Percentiles rank a stretch among this genome's conserved stretches.
Evolutionary conservation across 2,113 vertebrate species (phyloP).

Genomic region (Petrocephalus zakoni): DNA sequence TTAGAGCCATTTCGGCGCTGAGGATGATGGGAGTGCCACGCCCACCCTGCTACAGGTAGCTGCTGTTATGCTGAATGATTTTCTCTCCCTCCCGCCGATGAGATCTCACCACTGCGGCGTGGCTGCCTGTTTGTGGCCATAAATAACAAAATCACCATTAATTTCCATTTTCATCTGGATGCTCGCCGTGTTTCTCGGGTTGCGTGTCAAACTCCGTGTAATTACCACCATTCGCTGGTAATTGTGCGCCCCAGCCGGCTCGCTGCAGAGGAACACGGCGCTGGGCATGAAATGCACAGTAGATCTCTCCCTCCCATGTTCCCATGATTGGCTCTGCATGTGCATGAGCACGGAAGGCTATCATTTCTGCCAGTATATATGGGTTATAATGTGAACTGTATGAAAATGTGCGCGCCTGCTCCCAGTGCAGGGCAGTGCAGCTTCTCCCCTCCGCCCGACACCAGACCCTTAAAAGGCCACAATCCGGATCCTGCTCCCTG

Average conservation of each 20-base stretch:
- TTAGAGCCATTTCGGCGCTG: not conserved
- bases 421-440: not conserved
- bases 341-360: not conserved
- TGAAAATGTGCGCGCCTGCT: not conserved
- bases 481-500: not conserved
- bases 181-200: constrained; percentile 38
- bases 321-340: constrained; percentile 10
- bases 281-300: constrained; percentile 17
- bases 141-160: constrained; percentile 43
- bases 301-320: constrained; percentile 12
- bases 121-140: constrained; percentile 29
- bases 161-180: constrained; percentile 44
- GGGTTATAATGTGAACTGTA: not conserved
- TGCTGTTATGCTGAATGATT: not conserved
- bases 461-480: not conserved
- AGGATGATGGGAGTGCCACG: not conserved
- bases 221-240: constrained; percentile 36
- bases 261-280: constrained; percentile 18
- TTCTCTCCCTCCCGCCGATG: not conserved
- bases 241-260: constrained; percentile 35
- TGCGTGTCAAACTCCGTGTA: constrained; percentile 43
- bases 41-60: not conserved
- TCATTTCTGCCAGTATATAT: not conserved
- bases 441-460: not conserved
- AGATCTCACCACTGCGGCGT: constrained; percentile 18